These are phyloP conservation scores for Diaperis boleti DNA, from an alignment of 2,888 invertebrate species.

Conservation along the genomic window DNA sequence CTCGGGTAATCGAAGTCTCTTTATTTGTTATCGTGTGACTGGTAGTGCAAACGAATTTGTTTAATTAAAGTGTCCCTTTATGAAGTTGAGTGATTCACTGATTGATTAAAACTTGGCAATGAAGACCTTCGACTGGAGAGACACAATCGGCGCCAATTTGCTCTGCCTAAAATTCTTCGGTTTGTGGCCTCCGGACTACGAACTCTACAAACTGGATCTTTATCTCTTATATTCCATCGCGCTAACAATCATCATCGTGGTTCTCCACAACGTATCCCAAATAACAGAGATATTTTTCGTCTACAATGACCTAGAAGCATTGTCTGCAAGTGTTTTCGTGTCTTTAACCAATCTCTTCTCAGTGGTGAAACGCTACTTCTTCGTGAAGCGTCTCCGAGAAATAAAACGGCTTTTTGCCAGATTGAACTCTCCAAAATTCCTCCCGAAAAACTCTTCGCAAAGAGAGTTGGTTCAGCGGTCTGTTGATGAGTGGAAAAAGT, in stretches of 20 bases:
- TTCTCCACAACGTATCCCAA: background rate
- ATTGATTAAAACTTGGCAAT: too few relatives aligned
- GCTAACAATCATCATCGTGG: background rate
- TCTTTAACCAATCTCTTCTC: background rate
- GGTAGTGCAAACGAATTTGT: background rate
- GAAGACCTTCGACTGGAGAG: background rate
- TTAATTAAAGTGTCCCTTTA: too few relatives aligned
- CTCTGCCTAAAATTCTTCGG: background rate
- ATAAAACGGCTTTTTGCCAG: slow-evolving; percentile 5
- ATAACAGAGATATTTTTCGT: slow-evolving; percentile 7
- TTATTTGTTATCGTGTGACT: background rate
- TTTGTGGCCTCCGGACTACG: slow-evolving; percentile 1
- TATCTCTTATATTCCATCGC: background rate
- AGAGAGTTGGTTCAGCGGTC: slow-evolving; percentile 12
- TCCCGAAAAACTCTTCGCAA: slow-evolving; percentile 37
- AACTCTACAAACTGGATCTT: background rate
- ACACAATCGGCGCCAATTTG: background rate
- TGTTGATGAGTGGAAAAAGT: slow-evolving; percentile 22
- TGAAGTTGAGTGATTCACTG: too few relatives aligned
- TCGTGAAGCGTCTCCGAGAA: background rate
- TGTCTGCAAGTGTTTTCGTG: slow-evolving; percentile 5
- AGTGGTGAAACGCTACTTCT: slow-evolving; percentile 1
- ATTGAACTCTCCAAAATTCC: slow-evolving; percentile 38
- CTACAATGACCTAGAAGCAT: background rate
- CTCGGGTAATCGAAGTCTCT: background rate